Percentiles rank a stretch among this genome's conserved stretches.
These are phyloP conservation scores for Alaudala cheleensis DNA, from an alignment of 2,113 vertebrate species.

Conservation along the genomic window DNA sequence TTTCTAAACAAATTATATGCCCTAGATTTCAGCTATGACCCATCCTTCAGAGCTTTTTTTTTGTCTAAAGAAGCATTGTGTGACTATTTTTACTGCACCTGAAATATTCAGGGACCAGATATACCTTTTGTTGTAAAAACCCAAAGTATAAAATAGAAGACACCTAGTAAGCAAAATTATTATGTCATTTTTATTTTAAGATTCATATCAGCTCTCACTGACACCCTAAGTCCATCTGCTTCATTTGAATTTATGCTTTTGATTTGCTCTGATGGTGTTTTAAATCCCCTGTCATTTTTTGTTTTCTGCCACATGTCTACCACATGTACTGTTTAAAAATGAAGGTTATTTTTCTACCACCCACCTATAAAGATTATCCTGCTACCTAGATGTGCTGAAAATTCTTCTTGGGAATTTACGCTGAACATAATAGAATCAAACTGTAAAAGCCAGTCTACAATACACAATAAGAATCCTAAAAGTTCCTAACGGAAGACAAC, in stretches of 20 bases:
- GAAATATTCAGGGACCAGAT: not conserved
- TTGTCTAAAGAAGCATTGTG: not conserved
- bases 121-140: not conserved
- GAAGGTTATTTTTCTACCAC: slow-evolving; percentile 48
- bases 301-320: slow-evolving; percentile 61
- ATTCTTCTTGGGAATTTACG: not conserved
- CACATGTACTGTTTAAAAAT: slow-evolving; percentile 53
- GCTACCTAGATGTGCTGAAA: not conserved
- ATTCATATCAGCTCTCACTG: not conserved
- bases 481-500: not conserved
- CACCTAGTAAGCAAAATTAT: not conserved
- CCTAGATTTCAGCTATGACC: not conserved
- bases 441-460: not conserved
- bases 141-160: not conserved
- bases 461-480: not conserved
- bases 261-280: slow-evolving; percentile 47
- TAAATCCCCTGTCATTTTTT: slow-evolving; percentile 53
- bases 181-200: not conserved
- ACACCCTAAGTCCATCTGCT: slow-evolving; percentile 35
- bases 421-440: not conserved
- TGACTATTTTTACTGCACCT: not conserved
- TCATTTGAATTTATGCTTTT: slow-evolving; percentile 43
- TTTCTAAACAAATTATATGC: not conserved
- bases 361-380: slow-evolving; percentile 24
- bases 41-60: not conserved